Evolutionary conservation across 2,113 vertebrate species (phyloP).

Genomic region (Crotalus viridis): DNA sequence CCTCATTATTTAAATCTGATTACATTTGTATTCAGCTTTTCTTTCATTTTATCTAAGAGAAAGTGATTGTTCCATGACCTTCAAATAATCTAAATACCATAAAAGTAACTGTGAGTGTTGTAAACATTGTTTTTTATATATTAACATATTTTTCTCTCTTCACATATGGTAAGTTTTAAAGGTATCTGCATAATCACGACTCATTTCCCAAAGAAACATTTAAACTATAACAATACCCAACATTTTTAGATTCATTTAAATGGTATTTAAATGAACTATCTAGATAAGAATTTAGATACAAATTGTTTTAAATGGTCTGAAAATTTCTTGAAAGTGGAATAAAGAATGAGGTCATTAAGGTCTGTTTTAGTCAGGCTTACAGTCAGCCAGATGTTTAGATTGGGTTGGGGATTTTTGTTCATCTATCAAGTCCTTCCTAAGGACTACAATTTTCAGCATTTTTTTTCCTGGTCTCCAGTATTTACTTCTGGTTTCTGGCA

Average conservation of each 20-base stretch:
- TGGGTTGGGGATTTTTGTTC: no score
- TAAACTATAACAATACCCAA: neutral
- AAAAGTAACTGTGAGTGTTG: neutral
- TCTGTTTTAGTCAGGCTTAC: neutral
- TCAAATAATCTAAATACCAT: neutral
- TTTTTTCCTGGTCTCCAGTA: no score
- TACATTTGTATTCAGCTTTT: neutral
- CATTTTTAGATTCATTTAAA: constrained; percentile 7
- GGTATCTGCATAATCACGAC: neutral
- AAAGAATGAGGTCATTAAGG: neutral
- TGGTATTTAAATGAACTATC: neutral
- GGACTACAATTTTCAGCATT: no score
- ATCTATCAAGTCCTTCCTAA: no score
- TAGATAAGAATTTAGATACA: neutral
- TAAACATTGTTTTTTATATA: constrained; percentile 24
- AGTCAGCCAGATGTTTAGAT: no score
- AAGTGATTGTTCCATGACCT: neutral
- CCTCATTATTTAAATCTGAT: neutral
- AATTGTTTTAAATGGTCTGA: neutral
- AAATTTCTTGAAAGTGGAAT: neutral
- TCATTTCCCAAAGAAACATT: neutral
- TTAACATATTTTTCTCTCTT: constrained; percentile 32
- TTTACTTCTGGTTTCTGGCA: no score
- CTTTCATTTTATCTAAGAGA: neutral
- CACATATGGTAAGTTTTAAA: constrained; percentile 21